These are phyloP conservation scores for Cettia cetti DNA, from an alignment of 2,113 vertebrate species.

Conservation along the genomic window DNA sequence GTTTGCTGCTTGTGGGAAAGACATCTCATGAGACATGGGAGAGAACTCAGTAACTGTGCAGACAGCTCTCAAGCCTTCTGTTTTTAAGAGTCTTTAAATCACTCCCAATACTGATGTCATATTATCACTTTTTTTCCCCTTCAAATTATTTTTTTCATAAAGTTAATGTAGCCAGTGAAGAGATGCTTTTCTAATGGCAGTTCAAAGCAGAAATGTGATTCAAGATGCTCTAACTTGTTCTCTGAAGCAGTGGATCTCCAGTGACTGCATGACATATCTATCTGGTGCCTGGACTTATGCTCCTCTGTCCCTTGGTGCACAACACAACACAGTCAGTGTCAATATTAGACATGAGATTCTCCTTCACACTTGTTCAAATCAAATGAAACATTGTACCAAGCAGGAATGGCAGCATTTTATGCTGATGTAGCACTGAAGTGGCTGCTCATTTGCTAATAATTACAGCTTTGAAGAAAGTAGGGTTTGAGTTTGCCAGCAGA, in stretches of 20 bases:
- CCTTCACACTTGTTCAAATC: neutral
- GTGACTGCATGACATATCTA: neutral
- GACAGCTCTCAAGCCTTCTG: neutral
- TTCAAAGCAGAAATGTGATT: neutral
- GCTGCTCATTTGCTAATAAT: neutral
- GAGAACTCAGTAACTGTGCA: neutral
- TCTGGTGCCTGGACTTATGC: rapidly evolving
- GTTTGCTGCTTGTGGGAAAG: neutral
- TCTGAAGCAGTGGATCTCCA: neutral
- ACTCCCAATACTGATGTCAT: neutral
- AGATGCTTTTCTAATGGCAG: neutral
- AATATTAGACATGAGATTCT: neutral
- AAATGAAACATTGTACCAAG: neutral
- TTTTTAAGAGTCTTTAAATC: neutral
- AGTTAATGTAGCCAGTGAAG: neutral
- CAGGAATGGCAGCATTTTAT: neutral
- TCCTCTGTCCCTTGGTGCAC: neutral
- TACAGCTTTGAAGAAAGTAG: neutral
- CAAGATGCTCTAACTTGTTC: neutral
- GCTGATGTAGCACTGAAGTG: neutral
- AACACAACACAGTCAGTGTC: neutral
- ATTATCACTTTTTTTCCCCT: neutral
- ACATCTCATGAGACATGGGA: neutral
- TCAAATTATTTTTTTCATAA: neutral
- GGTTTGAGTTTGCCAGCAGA: neutral